Evolutionary conservation across 2,888 invertebrate genomes (phyloP).

Genomic region (Calliopum simillimum): DNA sequence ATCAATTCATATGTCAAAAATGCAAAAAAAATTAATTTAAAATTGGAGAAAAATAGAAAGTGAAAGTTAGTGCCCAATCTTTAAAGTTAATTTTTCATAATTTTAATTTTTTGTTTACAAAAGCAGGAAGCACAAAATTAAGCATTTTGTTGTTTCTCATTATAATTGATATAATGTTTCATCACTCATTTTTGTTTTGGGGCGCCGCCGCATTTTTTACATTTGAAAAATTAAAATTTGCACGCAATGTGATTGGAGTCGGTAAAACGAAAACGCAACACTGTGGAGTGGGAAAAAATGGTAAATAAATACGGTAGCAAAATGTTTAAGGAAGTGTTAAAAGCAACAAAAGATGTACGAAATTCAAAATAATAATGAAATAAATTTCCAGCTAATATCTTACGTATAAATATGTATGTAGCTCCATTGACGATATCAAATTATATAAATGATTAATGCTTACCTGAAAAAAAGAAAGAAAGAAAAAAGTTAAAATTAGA

Average conservation of each 20-base stretch:
- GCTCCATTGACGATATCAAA: no score
- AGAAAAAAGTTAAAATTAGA: background rate
- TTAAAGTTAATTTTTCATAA: constrained; percentile 2
- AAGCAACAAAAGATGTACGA: background rate
- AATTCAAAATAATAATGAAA: background rate
- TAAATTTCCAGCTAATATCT: no score
- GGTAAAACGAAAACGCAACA: background rate
- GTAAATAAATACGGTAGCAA: background rate
- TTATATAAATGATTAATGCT: background rate
- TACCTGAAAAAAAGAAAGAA: background rate
- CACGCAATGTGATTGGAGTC: constrained; percentile 52
- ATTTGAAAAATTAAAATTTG: constrained; percentile 56
- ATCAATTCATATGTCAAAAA: background rate
- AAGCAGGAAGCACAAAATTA: background rate
- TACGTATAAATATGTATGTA: no score
- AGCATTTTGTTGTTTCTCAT: no score
- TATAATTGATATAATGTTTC: constrained; percentile 41
- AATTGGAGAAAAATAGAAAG: background rate
- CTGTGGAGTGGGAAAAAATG: background rate
- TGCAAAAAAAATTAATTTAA: background rate
- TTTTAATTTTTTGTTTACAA: background rate
- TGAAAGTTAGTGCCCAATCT: background rate
- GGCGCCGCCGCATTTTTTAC: background rate
- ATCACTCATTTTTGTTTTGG: background rate
- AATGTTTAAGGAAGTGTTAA: constrained; percentile 16